Base-by-base conservation (phyloP, 2,113 vertebrate genomes). In the Bubo bubo region DNA sequence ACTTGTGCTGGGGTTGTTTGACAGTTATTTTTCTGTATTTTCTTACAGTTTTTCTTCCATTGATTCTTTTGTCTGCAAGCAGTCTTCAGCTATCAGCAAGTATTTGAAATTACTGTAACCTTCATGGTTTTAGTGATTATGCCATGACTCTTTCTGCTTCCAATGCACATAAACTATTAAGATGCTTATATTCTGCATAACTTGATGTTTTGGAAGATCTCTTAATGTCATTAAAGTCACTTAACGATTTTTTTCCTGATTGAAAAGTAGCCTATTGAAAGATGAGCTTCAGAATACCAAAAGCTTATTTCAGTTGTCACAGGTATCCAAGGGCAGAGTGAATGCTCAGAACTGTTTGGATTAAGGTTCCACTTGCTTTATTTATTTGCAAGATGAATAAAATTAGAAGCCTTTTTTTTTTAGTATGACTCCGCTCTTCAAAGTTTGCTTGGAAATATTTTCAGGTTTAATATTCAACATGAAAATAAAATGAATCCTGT, bases 161-260 rank as follows among this genome's bases (percentile, higher is more conserved):
- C 41, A 47, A 1, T 39, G n/a, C 34, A 21, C 2, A 0, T 10
- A 18, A 32, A 20, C 18, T 21, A 6, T 43, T 34, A 32, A 37
- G 2, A 23, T 82, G 30, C 63, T 63, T 63, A 34, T 55, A 6
- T 60, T 94, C 43, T 67, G 52, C 6, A 23, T 6, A 45, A 39
- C 10, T 47, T 27, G 2, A 14, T 2, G 1, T 26, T 79, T 35
- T 43, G 11, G 37, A 70, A 34, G 11, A 53, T 9, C 12, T 22
- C 8, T 67, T 75, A 49, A 56, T 24, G 12, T 68, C 47, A 39
- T 32, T 47, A 43, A 71, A 63, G 12, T 72, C 4, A 35, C 26
- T 74, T n/a, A 73, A 28, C 14, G 30, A 15, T 28, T 28, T 9
- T 70, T 59, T 77, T 66, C 18, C 26, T 66, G 13, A 10, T 37